Evolutionary conservation across 2,888 invertebrate species (phyloP), one percentile per base, ranked within the genome.

Genomic region (Neuroscelio doddi): DNA sequence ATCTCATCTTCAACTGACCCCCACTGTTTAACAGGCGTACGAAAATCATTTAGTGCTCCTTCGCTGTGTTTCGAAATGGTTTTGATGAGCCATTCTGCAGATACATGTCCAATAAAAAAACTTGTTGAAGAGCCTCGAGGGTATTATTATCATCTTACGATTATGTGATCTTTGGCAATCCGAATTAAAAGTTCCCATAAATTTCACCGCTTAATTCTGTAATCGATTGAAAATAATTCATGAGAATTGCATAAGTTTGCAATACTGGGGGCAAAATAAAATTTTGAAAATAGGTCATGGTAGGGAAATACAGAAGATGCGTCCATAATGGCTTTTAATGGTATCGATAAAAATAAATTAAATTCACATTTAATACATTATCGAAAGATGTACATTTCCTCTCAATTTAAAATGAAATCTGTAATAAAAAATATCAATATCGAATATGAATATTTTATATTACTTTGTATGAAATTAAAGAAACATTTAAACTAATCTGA

Each of bases 1-100:
- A n/a, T n/a, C n/a, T 63, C 56, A 51, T 26, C 24, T 52, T 51
- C 52, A 63, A 63, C 56, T 56, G 56, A 41, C 63, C 63, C 56
- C 63, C 62, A 51, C 62, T 39, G 26, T 21, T 21, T 26, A 32
- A 4, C 7, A 45, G 39, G 39, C 38, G 39, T 45, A 24, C 58
- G 51, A 56, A 34, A 51, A 51, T 63, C 53, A 63, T 56, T 46
- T 45, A 29, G 41, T 46, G 42, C 62, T 63, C 56, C 62, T 63
- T 63, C 53, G 26, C 17, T 17, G 21, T 21, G 21, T 63, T 63
- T 62, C 62, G 62, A 55, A 50, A 62, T 46, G 17, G 29, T 53
- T 45, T 55, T 5, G 21, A 5, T 5, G 21, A 21, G 21, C 2
- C 3, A 21, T 21, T 50, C 55, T 45, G 50, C 49, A 42, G 34